These are phyloP conservation scores for Sorex maritimensis DNA, from an alignment of 2,797 vertebrate species.

Conservation along the genomic window DNA sequence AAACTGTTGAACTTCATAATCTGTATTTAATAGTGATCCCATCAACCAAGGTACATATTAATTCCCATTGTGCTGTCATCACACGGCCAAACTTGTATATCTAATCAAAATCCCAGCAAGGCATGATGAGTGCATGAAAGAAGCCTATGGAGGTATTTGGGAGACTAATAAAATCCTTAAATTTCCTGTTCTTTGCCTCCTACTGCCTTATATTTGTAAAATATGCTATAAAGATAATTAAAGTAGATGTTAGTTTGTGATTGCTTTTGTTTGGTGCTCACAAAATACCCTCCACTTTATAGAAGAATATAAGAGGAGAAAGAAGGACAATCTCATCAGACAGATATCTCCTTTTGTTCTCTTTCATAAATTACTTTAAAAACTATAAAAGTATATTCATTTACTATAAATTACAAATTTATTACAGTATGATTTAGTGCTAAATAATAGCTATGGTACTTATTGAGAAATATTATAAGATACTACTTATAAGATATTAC, in stretches of 20 bases:
- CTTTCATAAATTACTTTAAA: conserved; percentile 50
- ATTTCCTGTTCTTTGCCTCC: conserved; percentile 40
- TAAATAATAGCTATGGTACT: no score
- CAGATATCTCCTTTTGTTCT: not conserved
- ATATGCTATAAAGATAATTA: conserved; percentile 67
- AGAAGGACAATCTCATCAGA: not conserved
- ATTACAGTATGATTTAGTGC: no score
- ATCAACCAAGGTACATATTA: not conserved
- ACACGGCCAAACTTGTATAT: conserved; percentile 45
- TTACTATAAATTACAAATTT: not conserved
- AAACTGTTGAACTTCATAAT: not conserved
- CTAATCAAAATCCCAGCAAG: conserved; percentile 47
- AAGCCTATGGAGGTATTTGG: not conserved
- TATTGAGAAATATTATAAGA: no score
- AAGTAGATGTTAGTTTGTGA: conserved; percentile 63
- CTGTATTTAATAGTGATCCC: not conserved
- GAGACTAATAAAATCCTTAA: conserved; percentile 58
- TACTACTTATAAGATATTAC: not conserved
- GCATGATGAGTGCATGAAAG: conserved; percentile 29
- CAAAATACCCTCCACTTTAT: conserved; percentile 20
- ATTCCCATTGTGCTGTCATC: not conserved
- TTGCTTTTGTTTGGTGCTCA: conserved; percentile 41
- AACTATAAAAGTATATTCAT: conserved; percentile 20
- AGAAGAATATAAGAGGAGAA: not conserved
- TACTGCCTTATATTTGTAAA: conserved; percentile 59